phyloP scores from a whole-genome alignment of 2,888 invertebrate species.

The Papilio demoleus region DNA sequence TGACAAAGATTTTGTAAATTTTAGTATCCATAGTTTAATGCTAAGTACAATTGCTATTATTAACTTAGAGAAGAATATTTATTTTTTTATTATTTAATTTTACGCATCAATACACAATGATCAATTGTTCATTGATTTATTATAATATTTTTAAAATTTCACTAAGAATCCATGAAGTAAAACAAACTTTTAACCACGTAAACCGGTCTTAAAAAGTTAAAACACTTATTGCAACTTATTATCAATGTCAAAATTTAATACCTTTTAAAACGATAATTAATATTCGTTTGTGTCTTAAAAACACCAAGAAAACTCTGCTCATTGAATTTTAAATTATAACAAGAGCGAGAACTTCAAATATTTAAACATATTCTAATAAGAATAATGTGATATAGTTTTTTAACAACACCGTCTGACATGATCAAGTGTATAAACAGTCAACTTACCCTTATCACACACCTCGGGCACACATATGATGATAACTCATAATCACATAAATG shows the following conservation, averaged over 20 bases:
- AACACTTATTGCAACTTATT: constrained; percentile 34
- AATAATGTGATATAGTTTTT: constrained; percentile 38
- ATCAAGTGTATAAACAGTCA: constrained; percentile 57
- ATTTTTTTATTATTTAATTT: neutral
- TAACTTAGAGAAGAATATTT: neutral
- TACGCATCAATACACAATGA: neutral
- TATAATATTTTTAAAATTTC: constrained; percentile 1
- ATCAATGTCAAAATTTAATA: constrained; percentile 37
- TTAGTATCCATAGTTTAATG: neutral
- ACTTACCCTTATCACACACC: constrained; percentile 79
- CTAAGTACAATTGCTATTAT: neutral
- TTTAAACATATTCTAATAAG: constrained; percentile 38
- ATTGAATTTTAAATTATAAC: neutral
- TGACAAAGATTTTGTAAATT: neutral
- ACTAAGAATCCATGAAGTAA: constrained; percentile 28
- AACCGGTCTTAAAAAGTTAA: constrained; percentile 38
- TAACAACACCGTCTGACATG: constrained; percentile 57
- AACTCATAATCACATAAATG: constrained; percentile 78
- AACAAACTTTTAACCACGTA: constrained; percentile 33
- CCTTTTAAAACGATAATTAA: neutral
- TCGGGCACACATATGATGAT: constrained; percentile 69
- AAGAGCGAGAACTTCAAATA: constrained; percentile 16
- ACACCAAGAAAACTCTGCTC: neutral
- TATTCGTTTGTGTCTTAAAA: neutral
- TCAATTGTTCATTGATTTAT: neutral